Evolutionary conservation across 2,888 invertebrate genomes (phyloP), one percentile per base, ranked within the genome.

Genomic region (Aethes cnicana): DNA sequence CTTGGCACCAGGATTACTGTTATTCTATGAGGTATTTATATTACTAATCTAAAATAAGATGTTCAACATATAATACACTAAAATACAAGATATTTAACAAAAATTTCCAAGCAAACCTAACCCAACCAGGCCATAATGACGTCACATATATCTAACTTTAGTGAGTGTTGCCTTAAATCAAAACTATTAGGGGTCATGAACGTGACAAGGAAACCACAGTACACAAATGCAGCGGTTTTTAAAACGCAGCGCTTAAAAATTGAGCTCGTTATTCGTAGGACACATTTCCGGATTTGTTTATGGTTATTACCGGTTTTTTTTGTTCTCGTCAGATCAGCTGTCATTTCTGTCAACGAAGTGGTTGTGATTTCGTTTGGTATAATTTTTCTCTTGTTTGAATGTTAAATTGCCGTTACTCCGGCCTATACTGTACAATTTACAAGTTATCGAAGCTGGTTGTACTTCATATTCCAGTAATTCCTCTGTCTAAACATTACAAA

Each of bases 81-180:
- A 91, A 91, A 91, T 91, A 91, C 91, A 91, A 91, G 90, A 90
- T 90, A 90, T 74, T 85, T 90, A 91, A 91, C 91, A 91, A 91
- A 91, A 91, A 91, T 91, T 91, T 91, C 91, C 90, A 91, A 90
- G 90, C 91, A 91, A 92, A 92, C 91, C 92, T 92, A 92, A 92
- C 92, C 92, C 92, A 92, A 92, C 92, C 92, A 91, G 92, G 91
- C 92, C 92, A 91, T 91, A 86, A 88, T 91, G 91, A 91, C 91
- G 91, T 91, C 91, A 91, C 90, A 81, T 83, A 83, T 81, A 58
- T 50, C 50, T 55, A 55, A 54, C 41, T 55, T 80, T 79, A 72
- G 60, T 57, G 47, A 57, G 63, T 72, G 69, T 69, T 69, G 66
- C 66, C 68, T 55, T 55, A 57, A 49, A 54, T 53, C 55, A 58